Conservation (phyloP, 1,140 invertebrate genomes). For the Neotoxoptera formosana region DNA sequence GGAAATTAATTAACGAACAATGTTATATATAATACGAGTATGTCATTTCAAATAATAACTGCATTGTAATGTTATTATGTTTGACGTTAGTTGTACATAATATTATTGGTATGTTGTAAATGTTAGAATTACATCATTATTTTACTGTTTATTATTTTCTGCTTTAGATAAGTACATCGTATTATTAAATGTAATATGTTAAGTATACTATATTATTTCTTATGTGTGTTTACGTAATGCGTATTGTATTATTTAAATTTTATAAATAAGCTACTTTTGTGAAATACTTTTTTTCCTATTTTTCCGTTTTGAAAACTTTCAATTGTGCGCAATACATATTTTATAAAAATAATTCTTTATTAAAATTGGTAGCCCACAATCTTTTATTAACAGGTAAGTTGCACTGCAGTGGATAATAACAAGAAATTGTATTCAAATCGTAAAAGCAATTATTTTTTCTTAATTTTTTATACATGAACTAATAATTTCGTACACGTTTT, state of each 20-base stretch:
- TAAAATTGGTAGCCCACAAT: neutral
- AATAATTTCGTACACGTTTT: neutral
- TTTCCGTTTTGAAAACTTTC: neutral
- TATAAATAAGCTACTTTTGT: neutral
- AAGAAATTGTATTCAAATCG: neutral
- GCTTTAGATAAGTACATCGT: no score
- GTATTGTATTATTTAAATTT: neutral
- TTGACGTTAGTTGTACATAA: neutral
- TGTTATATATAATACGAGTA: neutral
- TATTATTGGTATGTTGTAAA: neutral
- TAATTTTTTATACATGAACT: neutral
- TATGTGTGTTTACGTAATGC: neutral
- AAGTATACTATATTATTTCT: no score
- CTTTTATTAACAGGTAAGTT: neutral
- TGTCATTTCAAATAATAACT: neutral
- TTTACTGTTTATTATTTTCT: neutral
- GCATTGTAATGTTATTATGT: neutral
- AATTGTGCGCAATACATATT: neutral
- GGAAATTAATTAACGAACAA: neutral
- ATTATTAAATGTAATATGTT: no score
- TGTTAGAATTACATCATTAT: neutral
- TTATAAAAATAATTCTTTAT: neutral
- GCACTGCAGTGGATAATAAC: neutral
- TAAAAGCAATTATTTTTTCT: slow-evolving; percentile 1
- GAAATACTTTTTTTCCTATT: neutral